These are phyloP conservation scores for Hippopotamyrus pictus DNA, from an alignment of 2,797 vertebrate species.

Conservation along the genomic window DNA sequence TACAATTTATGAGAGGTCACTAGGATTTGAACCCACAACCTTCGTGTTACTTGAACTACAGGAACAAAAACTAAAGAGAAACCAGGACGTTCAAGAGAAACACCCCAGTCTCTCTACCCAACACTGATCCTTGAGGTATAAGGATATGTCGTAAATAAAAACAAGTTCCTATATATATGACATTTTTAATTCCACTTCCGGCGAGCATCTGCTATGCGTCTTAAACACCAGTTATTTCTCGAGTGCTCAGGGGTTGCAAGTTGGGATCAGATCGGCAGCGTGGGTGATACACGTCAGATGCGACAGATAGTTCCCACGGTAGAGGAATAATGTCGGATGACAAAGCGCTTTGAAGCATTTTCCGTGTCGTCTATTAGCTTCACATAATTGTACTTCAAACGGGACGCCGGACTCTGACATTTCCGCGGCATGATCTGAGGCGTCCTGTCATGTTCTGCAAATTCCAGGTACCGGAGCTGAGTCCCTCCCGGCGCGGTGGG, in stretches of 20 bases:
- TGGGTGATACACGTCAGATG: not conserved
- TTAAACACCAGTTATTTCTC: not conserved
- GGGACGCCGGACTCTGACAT: conserved; percentile 6
- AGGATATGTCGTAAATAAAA: not conserved
- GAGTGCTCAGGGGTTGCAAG: not conserved
- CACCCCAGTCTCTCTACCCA: not conserved
- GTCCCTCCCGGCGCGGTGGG: not conserved
- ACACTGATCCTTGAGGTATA: not conserved
- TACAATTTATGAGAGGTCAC: not conserved
- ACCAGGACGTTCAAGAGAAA: not conserved
- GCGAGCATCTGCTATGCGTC: not conserved
- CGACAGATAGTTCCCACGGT: not conserved
- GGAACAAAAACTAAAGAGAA: not conserved
- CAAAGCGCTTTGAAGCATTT: not conserved
- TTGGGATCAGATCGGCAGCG: not conserved
- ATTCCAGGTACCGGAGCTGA: not conserved
- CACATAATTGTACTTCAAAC: not conserved
- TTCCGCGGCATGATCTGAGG: not conserved
- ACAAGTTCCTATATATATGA: not conserved
- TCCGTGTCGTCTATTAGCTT: not conserved
- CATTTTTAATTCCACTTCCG: not conserved
- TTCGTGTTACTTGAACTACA: not conserved
- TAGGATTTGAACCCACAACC: not conserved
- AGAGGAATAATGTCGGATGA: not conserved
- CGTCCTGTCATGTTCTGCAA: not conserved